Evolutionary conservation across 1,140 invertebrate species (phyloP), one percentile per base, ranked within the genome.

Genomic region (Alviniconcha marisindica): DNA sequence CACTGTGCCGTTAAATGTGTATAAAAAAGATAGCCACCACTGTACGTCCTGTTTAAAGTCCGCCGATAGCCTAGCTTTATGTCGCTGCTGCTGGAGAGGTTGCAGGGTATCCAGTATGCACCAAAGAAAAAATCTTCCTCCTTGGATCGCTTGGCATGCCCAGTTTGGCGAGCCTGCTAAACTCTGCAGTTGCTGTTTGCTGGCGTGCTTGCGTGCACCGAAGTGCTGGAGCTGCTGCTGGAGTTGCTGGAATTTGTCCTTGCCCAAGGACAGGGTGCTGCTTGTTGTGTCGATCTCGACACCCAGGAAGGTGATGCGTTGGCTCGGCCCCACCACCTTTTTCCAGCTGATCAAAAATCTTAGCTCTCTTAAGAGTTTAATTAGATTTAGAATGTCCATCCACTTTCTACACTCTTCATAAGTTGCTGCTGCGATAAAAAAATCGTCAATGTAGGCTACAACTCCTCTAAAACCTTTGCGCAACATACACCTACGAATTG

Each of bases 261-360:
- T 38, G 24, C 73, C 73, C 21, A 74, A 33, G 36, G 73, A 74
- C 42, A 74, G 73, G 36, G 73, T 74, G 36, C 42, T 33, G 36
- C 18, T 36, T 7, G 12, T 33, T 14, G 73, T 74, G 42, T 74
- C 73, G 73, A 74, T 4, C 15, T 74, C 73, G 0, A 74, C 73
- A 38, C 2, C 73, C 18, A 74, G 73, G 36, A 74, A 74, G 10
- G 73, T 74, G 12, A 74, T 38, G 18, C 42, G 36, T n/a, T 74
- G 73, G 73, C 24, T 74, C 15, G 73, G 73, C 24, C 73, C 5
- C 73, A 74, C 73, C 24, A 74, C 73, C n/a, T 74, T 74, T 7
- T 74, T 18, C 73, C 73, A 74, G 42, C 73, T 74, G n/a, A 74
- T 44, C 10, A 12, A 33, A 44, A 74, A 74, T 10, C 73, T 31